Conservation (phyloP, 2,888 invertebrate genomes). For the Caenorhabditis doughertyi region DNA sequence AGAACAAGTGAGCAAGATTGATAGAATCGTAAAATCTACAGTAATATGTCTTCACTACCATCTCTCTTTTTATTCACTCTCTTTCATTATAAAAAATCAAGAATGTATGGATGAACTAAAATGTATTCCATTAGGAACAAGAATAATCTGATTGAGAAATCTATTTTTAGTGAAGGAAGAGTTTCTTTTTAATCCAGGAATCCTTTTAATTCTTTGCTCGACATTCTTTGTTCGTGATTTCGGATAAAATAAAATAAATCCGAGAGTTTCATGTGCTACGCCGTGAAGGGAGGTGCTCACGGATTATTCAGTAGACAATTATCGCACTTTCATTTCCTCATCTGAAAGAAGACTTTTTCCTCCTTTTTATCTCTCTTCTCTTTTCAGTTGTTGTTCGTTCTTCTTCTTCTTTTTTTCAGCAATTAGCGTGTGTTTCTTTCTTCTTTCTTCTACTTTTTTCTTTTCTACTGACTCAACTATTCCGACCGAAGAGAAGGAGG, state of each 20-base stretch:
- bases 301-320: constrained; percentile 44
- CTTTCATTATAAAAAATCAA: no score
- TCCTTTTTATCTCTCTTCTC: constrained; percentile 19
- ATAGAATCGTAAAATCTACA: no score
- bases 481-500: constrained; percentile 27
- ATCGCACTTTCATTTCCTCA: constrained; percentile 58
- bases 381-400: constrained; percentile 38
- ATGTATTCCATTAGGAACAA: not conserved
- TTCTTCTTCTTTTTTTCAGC: constrained; percentile 44
- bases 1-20: no score
- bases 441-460: constrained; percentile 18
- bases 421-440: constrained; percentile 59
- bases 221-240: constrained; percentile 8
- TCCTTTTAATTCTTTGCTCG: constrained; percentile 24
- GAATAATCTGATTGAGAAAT: constrained; percentile 11
- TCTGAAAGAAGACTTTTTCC: constrained; percentile 16
- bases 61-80: no score
- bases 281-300: constrained; percentile 12
- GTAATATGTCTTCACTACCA: no score
- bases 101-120: not conserved
- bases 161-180: constrained; percentile 10
- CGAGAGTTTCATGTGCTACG: constrained; percentile 5
- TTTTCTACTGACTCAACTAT: constrained; percentile 32
- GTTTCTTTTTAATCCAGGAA: not conserved
- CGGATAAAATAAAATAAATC: constrained; percentile 24